Percentiles rank a stretch among this genome's conserved stretches.
Conservation (phyloP, 2,888 invertebrate genomes). For the Noctua janthina region DNA sequence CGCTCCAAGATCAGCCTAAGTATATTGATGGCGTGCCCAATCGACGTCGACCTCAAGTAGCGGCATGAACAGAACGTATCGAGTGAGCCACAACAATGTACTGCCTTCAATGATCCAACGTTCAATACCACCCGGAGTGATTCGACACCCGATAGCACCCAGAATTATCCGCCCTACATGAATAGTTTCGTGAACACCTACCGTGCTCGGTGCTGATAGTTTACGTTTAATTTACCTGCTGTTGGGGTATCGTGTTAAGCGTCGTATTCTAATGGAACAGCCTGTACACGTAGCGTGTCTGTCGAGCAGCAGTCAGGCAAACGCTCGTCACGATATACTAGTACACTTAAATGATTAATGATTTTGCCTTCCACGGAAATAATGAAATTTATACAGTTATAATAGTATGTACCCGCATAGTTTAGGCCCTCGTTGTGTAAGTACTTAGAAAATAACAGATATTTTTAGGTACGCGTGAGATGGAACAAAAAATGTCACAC, state of each 20-base stretch:
- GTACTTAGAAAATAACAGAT: not conserved
- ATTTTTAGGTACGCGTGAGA: not conserved
- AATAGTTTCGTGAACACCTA: not conserved
- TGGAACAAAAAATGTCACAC: not conserved
- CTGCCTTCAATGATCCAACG: not conserved
- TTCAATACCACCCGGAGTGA: not conserved
- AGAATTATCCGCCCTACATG: not conserved
- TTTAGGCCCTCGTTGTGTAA: not conserved
- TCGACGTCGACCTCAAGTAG: not conserved
- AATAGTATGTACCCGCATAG: not conserved
- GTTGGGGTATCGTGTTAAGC: not conserved
- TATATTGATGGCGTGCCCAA: not conserved
- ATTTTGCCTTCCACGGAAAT: not conserved
- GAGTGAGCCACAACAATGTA: conserved; percentile 2
- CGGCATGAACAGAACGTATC: not conserved
- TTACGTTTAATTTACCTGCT: conserved; percentile 50
- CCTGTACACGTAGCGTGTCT: not conserved
- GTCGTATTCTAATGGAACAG: conserved; percentile 21
- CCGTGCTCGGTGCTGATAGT: conserved; percentile 2
- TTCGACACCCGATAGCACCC: not conserved
- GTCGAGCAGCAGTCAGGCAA: not conserved
- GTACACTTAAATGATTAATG: conserved; percentile 6
- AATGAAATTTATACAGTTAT: not conserved
- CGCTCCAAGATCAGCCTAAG: not conserved
- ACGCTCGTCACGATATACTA: conserved; percentile 2